phyloP scores from a whole-genome alignment of 2,113 vertebrate genomes.

The Dicrurus megarhynchus region DNA sequence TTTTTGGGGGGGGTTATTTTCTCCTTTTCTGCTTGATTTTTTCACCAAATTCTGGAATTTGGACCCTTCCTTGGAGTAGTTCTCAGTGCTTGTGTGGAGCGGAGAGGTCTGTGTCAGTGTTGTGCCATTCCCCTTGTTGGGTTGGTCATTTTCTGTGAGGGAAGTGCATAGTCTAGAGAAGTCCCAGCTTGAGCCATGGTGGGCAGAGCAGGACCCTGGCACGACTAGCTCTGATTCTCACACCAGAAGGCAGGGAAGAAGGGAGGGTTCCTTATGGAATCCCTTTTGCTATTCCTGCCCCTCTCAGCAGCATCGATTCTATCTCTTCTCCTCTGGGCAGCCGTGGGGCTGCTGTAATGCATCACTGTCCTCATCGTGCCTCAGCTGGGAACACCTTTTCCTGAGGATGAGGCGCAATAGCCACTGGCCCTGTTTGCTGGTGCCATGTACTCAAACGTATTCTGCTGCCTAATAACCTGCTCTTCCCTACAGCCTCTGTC shows the following conservation, averaged over 20 bases:
- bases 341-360: accelerated
- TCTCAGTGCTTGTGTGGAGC: background rate
- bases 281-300: background rate
- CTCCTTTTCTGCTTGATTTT: background rate
- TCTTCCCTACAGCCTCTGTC: background rate
- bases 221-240: background rate
- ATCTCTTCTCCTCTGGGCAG: background rate
- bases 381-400: background rate
- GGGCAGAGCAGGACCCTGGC: background rate
- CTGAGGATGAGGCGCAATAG: background rate
- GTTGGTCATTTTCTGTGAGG: background rate
- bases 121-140: background rate
- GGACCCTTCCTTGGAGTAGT: background rate
- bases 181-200: background rate
- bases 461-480: background rate
- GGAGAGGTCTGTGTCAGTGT: background rate
- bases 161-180: background rate
- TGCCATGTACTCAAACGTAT: background rate
- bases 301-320: background rate
- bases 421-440: background rate
- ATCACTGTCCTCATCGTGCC: background rate
- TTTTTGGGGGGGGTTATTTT: background rate
- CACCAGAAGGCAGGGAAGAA: background rate
- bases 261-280: background rate
- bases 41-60: background rate